These are phyloP conservation scores for Bergia puertoricense DNA, from an alignment of 92 coral and sea anemone genomes.

Conservation along the genomic window DNA sequence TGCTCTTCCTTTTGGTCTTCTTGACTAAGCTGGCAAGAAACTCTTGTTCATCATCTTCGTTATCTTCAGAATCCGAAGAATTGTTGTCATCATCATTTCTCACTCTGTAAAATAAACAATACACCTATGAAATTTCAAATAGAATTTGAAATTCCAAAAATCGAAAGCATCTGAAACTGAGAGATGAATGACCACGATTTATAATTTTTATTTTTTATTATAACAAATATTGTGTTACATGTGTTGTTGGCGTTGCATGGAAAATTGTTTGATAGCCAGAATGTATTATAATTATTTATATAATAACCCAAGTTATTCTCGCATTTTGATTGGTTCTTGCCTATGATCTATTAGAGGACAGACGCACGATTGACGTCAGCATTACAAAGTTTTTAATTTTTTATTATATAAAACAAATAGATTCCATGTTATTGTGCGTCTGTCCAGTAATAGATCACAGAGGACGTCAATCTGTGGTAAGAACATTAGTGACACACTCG, in stretches of 20 bases:
- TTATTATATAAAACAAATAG: slow-evolving; percentile 18
- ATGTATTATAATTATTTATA: not conserved
- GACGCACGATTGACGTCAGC: not conserved
- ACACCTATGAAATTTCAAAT: too few relatives aligned
- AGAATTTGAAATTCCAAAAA: too few relatives aligned
- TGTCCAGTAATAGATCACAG: slow-evolving; percentile 22
- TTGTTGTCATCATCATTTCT: not conserved
- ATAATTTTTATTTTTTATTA: too few relatives aligned
- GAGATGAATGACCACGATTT: too few relatives aligned
- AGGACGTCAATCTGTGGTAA: slow-evolving; percentile 42
- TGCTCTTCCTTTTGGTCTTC: slow-evolving; percentile 24
- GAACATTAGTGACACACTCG: slow-evolving; percentile 39
- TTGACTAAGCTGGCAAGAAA: slow-evolving; percentile 20
- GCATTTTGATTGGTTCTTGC: not conserved
- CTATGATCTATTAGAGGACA: slow-evolving; percentile 18
- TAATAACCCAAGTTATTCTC: not conserved
- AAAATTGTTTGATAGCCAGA: too few relatives aligned
- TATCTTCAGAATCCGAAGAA: slow-evolving; percentile 2
- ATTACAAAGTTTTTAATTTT: too few relatives aligned
- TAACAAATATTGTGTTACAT: too few relatives aligned
- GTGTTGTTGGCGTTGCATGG: too few relatives aligned
- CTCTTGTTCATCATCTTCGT: slow-evolving; percentile 12
- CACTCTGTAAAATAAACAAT: too few relatives aligned
- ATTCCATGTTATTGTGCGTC: slow-evolving; percentile 34
- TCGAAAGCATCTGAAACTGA: too few relatives aligned